Percentiles rank a stretch among this genome's conserved stretches.
phyloP scores from a whole-genome alignment of 2,888 invertebrate species.

The Pardosa pseudoannulata region DNA sequence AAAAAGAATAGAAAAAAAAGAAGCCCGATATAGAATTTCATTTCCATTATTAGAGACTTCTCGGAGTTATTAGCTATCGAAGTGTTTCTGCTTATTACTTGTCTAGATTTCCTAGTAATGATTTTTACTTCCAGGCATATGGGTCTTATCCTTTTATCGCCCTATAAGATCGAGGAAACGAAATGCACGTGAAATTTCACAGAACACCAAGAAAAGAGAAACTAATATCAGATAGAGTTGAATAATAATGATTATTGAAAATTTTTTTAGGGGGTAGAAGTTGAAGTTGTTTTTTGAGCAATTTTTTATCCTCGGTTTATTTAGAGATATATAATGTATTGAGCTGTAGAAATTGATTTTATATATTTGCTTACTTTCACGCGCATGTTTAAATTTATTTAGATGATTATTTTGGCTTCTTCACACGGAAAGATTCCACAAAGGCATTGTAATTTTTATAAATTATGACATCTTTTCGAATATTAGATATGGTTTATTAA shows the following conservation, averaged over 20 bases:
- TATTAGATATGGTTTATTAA: not conserved
- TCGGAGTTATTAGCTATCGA: slow-evolving; percentile 62
- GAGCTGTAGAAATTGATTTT: not conserved
- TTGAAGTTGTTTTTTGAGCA: not conserved
- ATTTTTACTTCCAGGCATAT: slow-evolving; percentile 51
- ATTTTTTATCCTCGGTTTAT: not conserved
- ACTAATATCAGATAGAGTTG: slow-evolving; percentile 16
- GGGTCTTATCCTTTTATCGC: slow-evolving; percentile 55
- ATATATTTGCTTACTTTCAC: not conserved
- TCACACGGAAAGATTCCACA: not conserved
- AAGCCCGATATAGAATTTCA: slow-evolving; percentile 47
- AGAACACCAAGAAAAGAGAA: slow-evolving; percentile 26
- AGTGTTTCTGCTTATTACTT: slow-evolving; percentile 32
- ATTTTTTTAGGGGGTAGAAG: slow-evolving; percentile 33
- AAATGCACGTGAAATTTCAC: slow-evolving; percentile 51
- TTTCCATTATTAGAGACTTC: slow-evolving; percentile 62
- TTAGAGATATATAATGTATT: not conserved
- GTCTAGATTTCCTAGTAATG: slow-evolving; percentile 24
- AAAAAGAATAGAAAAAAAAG: slow-evolving; percentile 41
- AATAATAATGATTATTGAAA: slow-evolving; percentile 62
- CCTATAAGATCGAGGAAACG: slow-evolving; percentile 12
- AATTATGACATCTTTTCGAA: not conserved
- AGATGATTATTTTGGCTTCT: not conserved
- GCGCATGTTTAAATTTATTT: not conserved
- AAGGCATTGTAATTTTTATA: not conserved